A percentile compares a stretch with the other conserved stretches of the same genome.
These are phyloP conservation scores for Tragopan temminckii DNA, from an alignment of 2,797 vertebrate genomes.

Conservation along the genomic window DNA sequence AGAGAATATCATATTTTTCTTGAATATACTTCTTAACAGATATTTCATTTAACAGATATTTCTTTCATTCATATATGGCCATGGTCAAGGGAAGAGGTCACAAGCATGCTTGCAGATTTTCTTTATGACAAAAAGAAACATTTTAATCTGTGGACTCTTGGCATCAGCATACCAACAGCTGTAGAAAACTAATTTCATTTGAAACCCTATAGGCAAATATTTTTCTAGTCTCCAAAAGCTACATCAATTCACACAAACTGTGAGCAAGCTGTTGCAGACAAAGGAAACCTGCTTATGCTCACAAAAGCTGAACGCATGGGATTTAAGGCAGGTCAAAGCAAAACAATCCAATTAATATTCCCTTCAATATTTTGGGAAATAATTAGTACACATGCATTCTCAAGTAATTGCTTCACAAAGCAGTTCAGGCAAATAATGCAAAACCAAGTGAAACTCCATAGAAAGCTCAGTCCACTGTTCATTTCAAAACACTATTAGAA, in stretches of 20 bases:
- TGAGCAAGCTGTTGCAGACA: conserved; percentile 7
- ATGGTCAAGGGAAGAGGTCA: neutral
- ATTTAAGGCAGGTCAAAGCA: neutral
- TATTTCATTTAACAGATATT: neutral
- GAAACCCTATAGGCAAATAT: conserved; percentile 42
- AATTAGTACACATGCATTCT: neutral
- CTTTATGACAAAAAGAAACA: neutral
- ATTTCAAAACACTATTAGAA: neutral
- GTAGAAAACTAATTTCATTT: conserved; percentile 52
- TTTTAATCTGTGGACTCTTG: neutral
- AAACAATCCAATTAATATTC: conserved; percentile 33
- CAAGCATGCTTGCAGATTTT: neutral
- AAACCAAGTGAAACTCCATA: neutral
- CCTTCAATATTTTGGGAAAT: conserved; percentile 11
- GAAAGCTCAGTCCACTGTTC: neutral
- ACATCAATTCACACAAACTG: conserved; percentile 11
- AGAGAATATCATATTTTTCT: neutral
- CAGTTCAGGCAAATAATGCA: neutral
- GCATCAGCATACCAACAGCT: conserved; percentile 33
- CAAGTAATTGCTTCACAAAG: conserved; percentile 11
- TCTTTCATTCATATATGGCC: neutral
- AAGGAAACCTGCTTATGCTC: conserved; percentile 14
- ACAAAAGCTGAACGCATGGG: neutral
- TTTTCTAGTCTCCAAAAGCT: conserved; percentile 16
- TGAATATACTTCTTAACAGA: neutral